Percentiles rank a stretch among this genome's conserved stretches.
Conservation (phyloP, 2,888 invertebrate species). For the Eilema caniola region DNA sequence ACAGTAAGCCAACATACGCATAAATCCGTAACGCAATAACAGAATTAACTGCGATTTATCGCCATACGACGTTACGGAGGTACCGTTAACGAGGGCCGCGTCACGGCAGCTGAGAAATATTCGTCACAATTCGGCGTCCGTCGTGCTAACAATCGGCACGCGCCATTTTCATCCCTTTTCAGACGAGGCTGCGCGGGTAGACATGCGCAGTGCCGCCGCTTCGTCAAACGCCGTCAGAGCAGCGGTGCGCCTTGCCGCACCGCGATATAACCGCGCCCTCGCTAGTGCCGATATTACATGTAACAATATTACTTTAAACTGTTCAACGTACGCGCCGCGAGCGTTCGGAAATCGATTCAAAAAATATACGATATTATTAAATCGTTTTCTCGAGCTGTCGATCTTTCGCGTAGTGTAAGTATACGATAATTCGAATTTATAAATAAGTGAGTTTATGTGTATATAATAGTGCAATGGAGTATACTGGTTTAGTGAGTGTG, state of each 20-base stretch:
- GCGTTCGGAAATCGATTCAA: constrained; percentile 31
- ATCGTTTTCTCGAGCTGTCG: constrained; percentile 46
- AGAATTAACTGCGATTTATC: constrained; percentile 82
- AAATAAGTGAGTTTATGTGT: constrained; percentile 60
- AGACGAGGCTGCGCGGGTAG: constrained; percentile 75
- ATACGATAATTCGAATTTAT: constrained; percentile 55
- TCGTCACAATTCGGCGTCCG: constrained; percentile 68
- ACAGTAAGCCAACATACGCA: constrained; percentile 63
- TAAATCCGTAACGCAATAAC: constrained; percentile 77
- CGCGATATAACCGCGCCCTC: constrained; percentile 69
- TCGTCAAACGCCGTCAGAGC: constrained; percentile 75
- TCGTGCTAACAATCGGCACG: constrained; percentile 64
- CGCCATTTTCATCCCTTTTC: constrained; percentile 68
- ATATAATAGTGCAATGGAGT: constrained; percentile 63
- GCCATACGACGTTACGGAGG: constrained; percentile 67
- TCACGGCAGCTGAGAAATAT: constrained; percentile 69
- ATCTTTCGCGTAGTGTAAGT: constrained; percentile 51
- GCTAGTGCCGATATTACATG: constrained; percentile 48
- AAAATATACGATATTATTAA: constrained; percentile 29
- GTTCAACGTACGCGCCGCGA: constrained; percentile 33
- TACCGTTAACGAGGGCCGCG: constrained; percentile 76
- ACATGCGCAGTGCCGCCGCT: constrained; percentile 75
- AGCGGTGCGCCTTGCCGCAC: constrained; percentile 74
- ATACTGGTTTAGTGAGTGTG: constrained; percentile 65
- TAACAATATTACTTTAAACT: constrained; percentile 50